These are phyloP conservation scores for Hemibagrus guttatus DNA, from an alignment of 2,797 vertebrate species.

Conservation along the genomic window DNA sequence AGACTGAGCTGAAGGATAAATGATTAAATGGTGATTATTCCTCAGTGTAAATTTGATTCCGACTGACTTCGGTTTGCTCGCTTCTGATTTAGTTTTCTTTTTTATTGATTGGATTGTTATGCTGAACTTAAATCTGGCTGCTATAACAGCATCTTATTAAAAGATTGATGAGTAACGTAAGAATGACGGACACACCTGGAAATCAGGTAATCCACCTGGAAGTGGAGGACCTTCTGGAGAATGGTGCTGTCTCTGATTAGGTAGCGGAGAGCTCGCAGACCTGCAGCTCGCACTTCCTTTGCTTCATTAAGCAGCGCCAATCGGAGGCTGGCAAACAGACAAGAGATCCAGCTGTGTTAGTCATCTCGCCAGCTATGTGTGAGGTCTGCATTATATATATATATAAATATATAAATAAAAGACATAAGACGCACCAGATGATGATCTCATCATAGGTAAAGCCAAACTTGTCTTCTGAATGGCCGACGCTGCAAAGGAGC, in stretches of 20 bases:
- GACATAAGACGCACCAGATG: slow-evolving; percentile 85
- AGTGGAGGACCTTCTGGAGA: slow-evolving; percentile 93
- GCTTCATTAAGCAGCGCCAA: slow-evolving; percentile 97
- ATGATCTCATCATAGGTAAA: slow-evolving; percentile 98
- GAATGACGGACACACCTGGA: slow-evolving; percentile 81
- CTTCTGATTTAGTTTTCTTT: background rate
- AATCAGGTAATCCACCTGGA: slow-evolving; percentile 98
- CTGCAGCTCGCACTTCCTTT: slow-evolving; percentile 97
- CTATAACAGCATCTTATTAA: background rate
- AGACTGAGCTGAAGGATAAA: background rate
- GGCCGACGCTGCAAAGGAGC: slow-evolving; percentile 94
- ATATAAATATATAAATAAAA: too few species aligned
- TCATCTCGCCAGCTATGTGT: background rate
- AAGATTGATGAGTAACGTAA: background rate
- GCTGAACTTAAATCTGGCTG: background rate
- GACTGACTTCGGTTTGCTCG: background rate
- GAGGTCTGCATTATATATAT: background rate
- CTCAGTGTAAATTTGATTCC: background rate
- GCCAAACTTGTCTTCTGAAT: slow-evolving; percentile 92
- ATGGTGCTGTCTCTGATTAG: slow-evolving; percentile 91
- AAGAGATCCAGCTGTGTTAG: slow-evolving; percentile 1
- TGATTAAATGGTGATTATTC: background rate
- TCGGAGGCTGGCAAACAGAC: slow-evolving; percentile 78
- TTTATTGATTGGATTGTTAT: background rate
- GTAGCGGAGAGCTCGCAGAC: slow-evolving; percentile 93